Conservation (phyloP, 2,113 vertebrate genomes). For the Eulacestoma nigropectus region DNA sequence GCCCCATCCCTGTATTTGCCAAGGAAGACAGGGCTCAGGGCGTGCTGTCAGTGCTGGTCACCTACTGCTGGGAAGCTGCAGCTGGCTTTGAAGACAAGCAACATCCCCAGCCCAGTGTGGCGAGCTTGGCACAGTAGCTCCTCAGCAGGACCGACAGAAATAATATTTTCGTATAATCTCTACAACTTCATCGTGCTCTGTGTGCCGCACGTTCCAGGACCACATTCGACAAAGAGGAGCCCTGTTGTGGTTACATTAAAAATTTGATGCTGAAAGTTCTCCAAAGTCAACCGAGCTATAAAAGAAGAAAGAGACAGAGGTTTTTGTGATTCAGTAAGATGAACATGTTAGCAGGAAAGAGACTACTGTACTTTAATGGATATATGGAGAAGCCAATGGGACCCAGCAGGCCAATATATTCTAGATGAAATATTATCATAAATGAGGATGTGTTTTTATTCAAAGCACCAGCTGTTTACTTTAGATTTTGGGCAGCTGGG, state of each 20-base stretch:
- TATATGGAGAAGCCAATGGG: background rate
- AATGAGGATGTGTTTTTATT: slow-evolving; percentile 59
- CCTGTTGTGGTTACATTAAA: background rate
- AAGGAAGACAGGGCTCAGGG: background rate
- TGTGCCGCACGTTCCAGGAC: background rate
- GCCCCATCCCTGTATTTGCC: background rate
- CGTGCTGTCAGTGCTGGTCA: background rate
- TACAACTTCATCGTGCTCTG: background rate
- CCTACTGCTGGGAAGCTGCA: background rate
- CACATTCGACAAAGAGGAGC: background rate
- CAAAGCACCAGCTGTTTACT: slow-evolving; percentile 34
- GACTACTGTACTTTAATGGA: slow-evolving; percentile 4
- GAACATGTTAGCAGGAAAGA: slow-evolving; percentile 15
- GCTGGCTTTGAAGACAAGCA: background rate
- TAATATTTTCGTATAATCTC: background rate
- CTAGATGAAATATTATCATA: slow-evolving; percentile 47
- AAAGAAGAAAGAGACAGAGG: slow-evolving; percentile 30
- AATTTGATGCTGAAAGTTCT: slow-evolving; percentile 12
- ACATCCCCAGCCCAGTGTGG: background rate
- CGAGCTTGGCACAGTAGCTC: background rate
- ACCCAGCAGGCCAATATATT: slow-evolving; percentile 2
- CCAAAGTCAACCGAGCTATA: slow-evolving; percentile 31
- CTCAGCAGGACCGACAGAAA: background rate
- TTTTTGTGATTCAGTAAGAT: background rate
- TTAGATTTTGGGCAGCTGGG: slow-evolving; percentile 25